phyloP scores from a whole-genome alignment of 2,888 invertebrate genomes.

The Archips crataeganus region DNA sequence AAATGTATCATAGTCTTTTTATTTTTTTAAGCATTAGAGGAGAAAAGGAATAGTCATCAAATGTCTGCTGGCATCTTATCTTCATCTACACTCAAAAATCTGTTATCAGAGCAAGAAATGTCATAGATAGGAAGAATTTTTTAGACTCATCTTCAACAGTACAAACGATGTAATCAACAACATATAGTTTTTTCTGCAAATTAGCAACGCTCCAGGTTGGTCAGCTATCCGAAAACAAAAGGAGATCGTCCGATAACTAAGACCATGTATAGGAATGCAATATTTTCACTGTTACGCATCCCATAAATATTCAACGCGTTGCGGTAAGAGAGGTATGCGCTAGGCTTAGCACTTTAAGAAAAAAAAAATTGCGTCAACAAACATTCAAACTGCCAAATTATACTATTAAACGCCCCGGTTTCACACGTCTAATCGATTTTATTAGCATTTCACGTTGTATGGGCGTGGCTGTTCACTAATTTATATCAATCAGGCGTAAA shows the following conservation, averaged over 20 bases:
- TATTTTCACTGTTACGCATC: slow-evolving; percentile 41
- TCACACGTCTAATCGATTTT: slow-evolving; percentile 30
- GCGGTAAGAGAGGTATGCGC: slow-evolving; percentile 35
- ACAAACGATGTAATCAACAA: neutral
- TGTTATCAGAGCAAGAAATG: neutral
- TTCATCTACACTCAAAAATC: neutral
- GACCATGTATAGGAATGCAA: slow-evolving; percentile 24
- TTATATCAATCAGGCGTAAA: neutral
- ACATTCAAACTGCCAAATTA: slow-evolving; percentile 33
- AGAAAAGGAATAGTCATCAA: neutral
- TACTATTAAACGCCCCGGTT: slow-evolving; percentile 30
- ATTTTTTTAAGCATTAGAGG: neutral
- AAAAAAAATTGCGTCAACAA: slow-evolving; percentile 34
- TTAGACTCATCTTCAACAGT: no score
- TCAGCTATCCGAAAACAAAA: slow-evolving; percentile 16
- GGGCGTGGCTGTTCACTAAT: slow-evolving; percentile 15
- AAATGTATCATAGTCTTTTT: no score
- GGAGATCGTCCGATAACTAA: slow-evolving; percentile 10
- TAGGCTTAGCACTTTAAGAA: slow-evolving; percentile 20
- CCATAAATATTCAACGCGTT: slow-evolving; percentile 65
- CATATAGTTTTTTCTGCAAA: neutral
- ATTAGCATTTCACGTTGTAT: slow-evolving; percentile 29
- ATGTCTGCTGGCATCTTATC: neutral
- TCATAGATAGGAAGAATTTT: neutral
- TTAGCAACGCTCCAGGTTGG: neutral